Percentiles rank a stretch among this genome's conserved stretches.
These are phyloP conservation scores for Oncorhynchus nerka DNA, from an alignment of 2,113 vertebrate genomes.

Conservation along the genomic window DNA sequence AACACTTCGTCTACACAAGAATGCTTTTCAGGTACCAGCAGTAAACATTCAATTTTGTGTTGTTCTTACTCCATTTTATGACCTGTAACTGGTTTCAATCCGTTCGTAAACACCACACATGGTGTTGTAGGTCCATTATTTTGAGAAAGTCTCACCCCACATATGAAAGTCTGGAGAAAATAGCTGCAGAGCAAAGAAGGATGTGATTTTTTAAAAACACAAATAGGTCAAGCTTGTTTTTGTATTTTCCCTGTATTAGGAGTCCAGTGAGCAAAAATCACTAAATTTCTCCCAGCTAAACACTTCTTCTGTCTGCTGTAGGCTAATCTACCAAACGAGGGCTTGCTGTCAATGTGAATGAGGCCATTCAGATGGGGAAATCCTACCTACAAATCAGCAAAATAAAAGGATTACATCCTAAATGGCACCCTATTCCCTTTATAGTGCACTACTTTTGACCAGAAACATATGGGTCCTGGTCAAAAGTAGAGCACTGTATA, in stretches of 20 bases:
- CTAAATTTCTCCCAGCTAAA: neutral
- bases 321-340: no score
- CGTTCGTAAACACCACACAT: neutral
- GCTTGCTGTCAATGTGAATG: no score
- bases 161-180: neutral
- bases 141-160: neutral
- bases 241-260: neutral
- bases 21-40: neutral
- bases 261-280: neutral
- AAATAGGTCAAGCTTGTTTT: neutral
- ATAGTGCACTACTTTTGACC: no score
- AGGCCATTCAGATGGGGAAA: no score
- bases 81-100: constrained; percentile 11
- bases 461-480: no score
- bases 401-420: no score
- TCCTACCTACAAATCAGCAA: no score
- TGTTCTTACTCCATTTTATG: neutral
- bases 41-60: neutral
- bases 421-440: no score
- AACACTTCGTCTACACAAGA: neutral
- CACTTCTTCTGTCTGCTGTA: neutral
- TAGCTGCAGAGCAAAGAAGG: neutral
- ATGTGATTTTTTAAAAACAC: neutral
- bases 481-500: no score
- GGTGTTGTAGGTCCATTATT: neutral